A percentile compares a stretch with the other conserved stretches of the same genome.
These are phyloP conservation scores for Scleropages formosus DNA, from an alignment of 2,797 vertebrate genomes.

Conservation along the genomic window DNA sequence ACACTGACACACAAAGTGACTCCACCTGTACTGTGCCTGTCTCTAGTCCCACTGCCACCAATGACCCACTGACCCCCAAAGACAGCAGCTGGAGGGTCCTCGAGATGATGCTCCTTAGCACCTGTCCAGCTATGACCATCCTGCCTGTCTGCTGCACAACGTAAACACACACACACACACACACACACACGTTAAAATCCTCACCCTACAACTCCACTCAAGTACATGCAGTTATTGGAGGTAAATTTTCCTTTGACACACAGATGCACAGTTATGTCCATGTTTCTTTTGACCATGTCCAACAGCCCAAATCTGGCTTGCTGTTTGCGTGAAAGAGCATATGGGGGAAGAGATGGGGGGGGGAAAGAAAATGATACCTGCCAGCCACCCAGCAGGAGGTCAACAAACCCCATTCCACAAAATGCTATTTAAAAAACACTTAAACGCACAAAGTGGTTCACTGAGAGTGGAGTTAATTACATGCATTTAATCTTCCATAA, in stretches of 20 bases:
- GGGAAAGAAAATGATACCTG: too few relatives aligned
- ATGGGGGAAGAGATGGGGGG: too few relatives aligned
- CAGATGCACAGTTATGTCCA: slow-evolving; percentile 23
- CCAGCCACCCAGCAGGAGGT: too few relatives aligned
- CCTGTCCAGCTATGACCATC: slow-evolving; percentile 50
- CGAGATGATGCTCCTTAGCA: slow-evolving; percentile 54
- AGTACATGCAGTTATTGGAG: slow-evolving; percentile 23
- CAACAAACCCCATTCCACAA: too few relatives aligned
- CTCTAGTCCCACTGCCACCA: slow-evolving; percentile 58
- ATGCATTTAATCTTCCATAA: too few relatives aligned
- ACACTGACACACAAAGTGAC: slow-evolving; percentile 1
- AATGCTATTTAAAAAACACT: too few relatives aligned
- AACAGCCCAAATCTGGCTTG: too few relatives aligned
- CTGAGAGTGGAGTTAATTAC: too few relatives aligned
- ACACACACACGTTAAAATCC: slow-evolving; percentile 4
- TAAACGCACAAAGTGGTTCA: too few relatives aligned
- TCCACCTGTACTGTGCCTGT: slow-evolving; percentile 59
- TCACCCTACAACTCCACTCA: slow-evolving; percentile 18
- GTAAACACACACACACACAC: slow-evolving; percentile 27
- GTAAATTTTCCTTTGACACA: neutral
- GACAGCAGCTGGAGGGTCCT: slow-evolving; percentile 48
- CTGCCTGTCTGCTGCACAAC: slow-evolving; percentile 49
- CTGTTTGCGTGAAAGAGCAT: too few relatives aligned
- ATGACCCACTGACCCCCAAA: slow-evolving; percentile 44
- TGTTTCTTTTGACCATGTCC: too few relatives aligned